A percentile compares a stretch with the other conserved stretches of the same genome.
phyloP scores from a whole-genome alignment of 2,888 invertebrate genomes.

The Scaptomyza parva region DNA sequence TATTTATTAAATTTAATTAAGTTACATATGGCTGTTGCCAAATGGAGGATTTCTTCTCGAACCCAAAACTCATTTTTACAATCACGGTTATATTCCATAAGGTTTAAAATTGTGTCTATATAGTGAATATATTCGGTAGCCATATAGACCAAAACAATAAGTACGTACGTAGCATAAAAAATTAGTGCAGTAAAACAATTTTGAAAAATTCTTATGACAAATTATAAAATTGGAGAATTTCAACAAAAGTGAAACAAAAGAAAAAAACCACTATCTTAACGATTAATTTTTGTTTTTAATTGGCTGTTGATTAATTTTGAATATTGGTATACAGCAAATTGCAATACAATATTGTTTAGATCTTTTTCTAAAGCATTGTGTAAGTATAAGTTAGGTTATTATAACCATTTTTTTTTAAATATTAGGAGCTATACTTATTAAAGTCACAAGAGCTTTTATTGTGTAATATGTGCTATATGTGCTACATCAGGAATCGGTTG shows the following conservation, averaged over 20 bases:
- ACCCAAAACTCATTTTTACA: slow-evolving; percentile 23
- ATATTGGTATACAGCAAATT: no score
- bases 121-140: slow-evolving; percentile 21
- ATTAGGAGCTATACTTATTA: neutral
- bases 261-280: neutral
- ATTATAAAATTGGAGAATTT: slow-evolving; percentile 30
- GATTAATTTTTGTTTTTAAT: neutral
- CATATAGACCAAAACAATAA: slow-evolving; percentile 43
- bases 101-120: slow-evolving; percentile 42
- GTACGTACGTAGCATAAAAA: slow-evolving; percentile 27
- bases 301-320: neutral
- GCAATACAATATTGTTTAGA: neutral
- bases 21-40: slow-evolving; percentile 48
- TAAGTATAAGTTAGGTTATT: slow-evolving; percentile 1
- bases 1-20: slow-evolving; percentile 64
- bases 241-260: slow-evolving; percentile 7
- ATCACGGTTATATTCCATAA: slow-evolving; percentile 50
- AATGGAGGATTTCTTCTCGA: slow-evolving; percentile 56
- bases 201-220: slow-evolving; percentile 35
- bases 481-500: slow-evolving; percentile 28
- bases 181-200: slow-evolving; percentile 34
- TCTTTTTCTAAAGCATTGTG: neutral
- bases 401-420: neutral
- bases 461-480: neutral
- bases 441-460: slow-evolving; percentile 19